Evolutionary conservation across 2,888 invertebrate species (phyloP).

Genomic region (Saturnia pavonia): DNA sequence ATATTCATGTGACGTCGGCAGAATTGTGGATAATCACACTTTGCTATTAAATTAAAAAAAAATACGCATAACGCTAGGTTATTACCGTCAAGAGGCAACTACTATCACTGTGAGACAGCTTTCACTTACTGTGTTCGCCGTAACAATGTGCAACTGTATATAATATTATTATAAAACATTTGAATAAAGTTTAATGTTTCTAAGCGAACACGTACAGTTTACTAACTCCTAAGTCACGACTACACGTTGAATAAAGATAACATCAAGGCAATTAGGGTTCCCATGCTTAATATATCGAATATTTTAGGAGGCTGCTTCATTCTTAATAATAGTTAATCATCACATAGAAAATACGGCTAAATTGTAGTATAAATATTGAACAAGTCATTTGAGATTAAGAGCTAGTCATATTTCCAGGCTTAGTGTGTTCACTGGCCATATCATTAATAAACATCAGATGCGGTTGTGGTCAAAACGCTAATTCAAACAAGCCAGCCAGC

Average conservation of each 20-base stretch:
- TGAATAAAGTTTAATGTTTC: not conserved
- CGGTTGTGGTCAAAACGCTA: no score
- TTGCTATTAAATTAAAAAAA: no score
- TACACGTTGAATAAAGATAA: not conserved
- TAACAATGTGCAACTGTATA: not conserved
- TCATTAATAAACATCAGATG: no score
- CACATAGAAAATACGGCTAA: no score
- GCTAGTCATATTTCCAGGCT: no score
- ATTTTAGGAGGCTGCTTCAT: not conserved
- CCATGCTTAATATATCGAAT: not conserved
- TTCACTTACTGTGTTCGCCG: no score
- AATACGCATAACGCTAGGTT: not conserved
- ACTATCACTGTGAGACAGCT: not conserved
- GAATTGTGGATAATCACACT: no score
- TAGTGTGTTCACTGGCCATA: no score
- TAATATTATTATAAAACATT: not conserved
- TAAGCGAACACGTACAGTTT: conserved; percentile 7
- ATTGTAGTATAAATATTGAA: no score
- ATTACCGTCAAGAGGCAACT: not conserved
- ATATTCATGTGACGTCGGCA: no score
- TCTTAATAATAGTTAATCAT: not conserved
- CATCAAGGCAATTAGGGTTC: not conserved
- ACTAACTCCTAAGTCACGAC: conserved; percentile 1
- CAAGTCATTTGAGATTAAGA: no score
- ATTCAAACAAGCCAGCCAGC: no score